Evolutionary conservation across 2,797 vertebrate species (phyloP).

Genomic region (Mionectes olivaceus): DNA sequence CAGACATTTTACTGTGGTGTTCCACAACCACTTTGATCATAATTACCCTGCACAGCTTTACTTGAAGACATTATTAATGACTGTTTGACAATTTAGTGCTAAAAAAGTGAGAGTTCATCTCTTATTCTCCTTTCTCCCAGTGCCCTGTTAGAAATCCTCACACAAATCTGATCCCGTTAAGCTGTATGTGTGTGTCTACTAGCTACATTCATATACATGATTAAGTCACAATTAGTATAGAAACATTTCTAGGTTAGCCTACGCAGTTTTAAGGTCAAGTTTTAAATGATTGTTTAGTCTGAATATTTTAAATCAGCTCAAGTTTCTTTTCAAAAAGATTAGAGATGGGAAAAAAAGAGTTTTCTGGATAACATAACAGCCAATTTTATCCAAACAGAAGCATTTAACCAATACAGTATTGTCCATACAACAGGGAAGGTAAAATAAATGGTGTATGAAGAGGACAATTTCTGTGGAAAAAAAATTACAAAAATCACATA

Average conservation of each 20-base stretch:
- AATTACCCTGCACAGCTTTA: not conserved
- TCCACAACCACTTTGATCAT: not conserved
- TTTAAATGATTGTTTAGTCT: not conserved
- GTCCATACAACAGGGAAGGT: not conserved
- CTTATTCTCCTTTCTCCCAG: not conserved
- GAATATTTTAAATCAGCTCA: not conserved
- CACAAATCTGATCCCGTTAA: not conserved
- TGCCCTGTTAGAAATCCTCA: not conserved
- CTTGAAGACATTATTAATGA: not conserved
- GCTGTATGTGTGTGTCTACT: not conserved
- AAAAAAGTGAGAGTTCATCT: not conserved
- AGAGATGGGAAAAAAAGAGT: not conserved
- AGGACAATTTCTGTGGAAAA: not conserved
- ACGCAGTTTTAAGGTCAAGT: not conserved
- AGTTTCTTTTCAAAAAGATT: not conserved
- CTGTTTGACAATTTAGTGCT: not conserved
- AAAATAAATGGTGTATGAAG: not conserved
- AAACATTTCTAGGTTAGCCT: not conserved
- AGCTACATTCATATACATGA: not conserved
- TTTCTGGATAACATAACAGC: not conserved
- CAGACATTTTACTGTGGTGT: not conserved
- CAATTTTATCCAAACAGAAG: not conserved
- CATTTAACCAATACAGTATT: not conserved
- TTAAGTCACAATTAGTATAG: not conserved
- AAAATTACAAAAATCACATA: not conserved